Evolutionary conservation across 92 coral and sea anemone genomes (phyloP), one percentile per base, ranked within the genome.

Genomic region (Phenganax subtilis): DNA sequence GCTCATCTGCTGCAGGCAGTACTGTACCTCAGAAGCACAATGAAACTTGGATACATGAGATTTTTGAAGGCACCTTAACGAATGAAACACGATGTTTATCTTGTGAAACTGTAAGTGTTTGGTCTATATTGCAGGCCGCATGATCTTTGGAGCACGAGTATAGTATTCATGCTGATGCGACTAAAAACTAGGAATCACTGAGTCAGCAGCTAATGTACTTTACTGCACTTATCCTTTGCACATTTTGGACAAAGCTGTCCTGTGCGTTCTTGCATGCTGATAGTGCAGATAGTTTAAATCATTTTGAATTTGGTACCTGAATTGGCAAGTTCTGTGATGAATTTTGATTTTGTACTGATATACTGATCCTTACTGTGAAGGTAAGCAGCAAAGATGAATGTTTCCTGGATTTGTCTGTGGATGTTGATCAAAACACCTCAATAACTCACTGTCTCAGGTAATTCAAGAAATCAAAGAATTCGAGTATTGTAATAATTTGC

Each of bases 301-400:
- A 37, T 1, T 37, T 37, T 37, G 47, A 2, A 37, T 2, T 37
- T 37, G 3, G 0, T 37, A 5, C 47, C 5, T 2, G 47, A 37
- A 37, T 37, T 37, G 5, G 47, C 3, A 0, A 37, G 47, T 37
- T 37, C 47, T 37, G 47, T 37, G 47, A 37, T 37, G 47, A 37
- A 37, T 37, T 37, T 37, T 37, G 47, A 44, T 15, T 65, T 17
- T 17, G 47, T 10, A 29, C 8, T 30, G 75, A 30, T 37, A 71
- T 10, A 52, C 10, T 72, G 14, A 29, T 2, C 3, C 3, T 10
- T 73, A 55, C 77, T 53, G 55, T 71, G 63, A 55, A 94, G 98
- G 98, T 94, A 8, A 94, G 98, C 83, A 94, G 98, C 84, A 94
- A 94, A 77, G 98, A 94, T 88, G 98, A 94, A 71, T 90, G 97